Conservation (phyloP, 1,140 invertebrate species). For the Ctenoplectra terminalis region DNA sequence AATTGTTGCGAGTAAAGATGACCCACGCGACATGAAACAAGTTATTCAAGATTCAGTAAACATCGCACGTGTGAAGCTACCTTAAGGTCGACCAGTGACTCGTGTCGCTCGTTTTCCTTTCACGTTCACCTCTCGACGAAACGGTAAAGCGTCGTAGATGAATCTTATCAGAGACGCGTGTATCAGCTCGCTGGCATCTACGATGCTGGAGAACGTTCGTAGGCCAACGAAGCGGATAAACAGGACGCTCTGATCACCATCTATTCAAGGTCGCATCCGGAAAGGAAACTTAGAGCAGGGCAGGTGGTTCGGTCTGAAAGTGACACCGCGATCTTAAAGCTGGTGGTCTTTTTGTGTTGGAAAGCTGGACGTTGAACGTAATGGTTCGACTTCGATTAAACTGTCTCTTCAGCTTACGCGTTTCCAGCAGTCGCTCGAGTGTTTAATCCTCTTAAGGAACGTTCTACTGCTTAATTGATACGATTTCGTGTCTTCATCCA, state of each 20-base stretch:
- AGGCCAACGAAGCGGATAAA: conserved; percentile 49
- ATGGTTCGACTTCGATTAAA: conserved; percentile 58
- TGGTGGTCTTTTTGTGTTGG: conserved; percentile 39
- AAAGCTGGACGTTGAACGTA: conserved; percentile 21
- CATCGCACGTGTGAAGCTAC: background rate
- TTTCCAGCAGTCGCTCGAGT: conserved; percentile 39
- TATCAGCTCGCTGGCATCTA: conserved; percentile 40
- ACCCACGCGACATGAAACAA: background rate
- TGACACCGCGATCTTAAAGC: conserved; percentile 36
- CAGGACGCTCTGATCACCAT: conserved; percentile 34
- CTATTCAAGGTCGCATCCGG: conserved; percentile 55
- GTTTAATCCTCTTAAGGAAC: conserved; percentile 58
- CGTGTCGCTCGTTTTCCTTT: conserved; percentile 39
- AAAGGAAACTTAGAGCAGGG: conserved; percentile 52
- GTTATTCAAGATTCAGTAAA: background rate
- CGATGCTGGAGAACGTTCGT: conserved; percentile 13
- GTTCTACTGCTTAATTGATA: conserved; percentile 14
- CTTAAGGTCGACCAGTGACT: background rate
- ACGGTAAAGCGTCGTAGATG: conserved; percentile 26
- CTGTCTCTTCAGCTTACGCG: conserved; percentile 34
- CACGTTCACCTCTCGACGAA: conserved; percentile 21
- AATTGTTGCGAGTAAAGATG: too few relatives aligned
- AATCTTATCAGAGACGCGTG: conserved; percentile 48
- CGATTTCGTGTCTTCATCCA: background rate
- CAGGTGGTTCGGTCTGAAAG: conserved; percentile 56